A percentile compares a stretch with the other conserved stretches of the same genome.
Evolutionary conservation across 1,140 invertebrate species (phyloP).

Genomic region (Aphelinus atriplicis): DNA sequence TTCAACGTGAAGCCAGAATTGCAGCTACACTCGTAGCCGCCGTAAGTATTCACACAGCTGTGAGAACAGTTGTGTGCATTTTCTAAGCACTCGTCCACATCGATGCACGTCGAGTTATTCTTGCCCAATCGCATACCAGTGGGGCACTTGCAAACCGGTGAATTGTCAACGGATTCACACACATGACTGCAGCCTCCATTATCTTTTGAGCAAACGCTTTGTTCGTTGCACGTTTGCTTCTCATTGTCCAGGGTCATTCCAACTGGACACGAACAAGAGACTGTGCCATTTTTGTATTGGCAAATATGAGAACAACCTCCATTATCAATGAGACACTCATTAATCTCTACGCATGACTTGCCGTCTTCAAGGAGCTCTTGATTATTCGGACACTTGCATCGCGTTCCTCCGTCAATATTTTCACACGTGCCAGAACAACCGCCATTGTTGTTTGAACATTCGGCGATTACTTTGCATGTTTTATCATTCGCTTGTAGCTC

Average conservation of each 20-base stretch:
- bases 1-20: conserved; percentile 73
- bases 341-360: conserved; percentile 68
- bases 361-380: conserved; percentile 62
- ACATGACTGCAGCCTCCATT: conserved; percentile 66
- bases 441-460: conserved; percentile 68
- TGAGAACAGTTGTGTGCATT: conserved; percentile 64
- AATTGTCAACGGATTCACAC: conserved; percentile 44
- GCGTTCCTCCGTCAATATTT: conserved; percentile 67
- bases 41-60: conserved; percentile 77
- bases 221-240: conserved; percentile 36
- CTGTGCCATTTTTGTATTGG: conserved; percentile 60
- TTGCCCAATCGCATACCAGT: conserved; percentile 49
- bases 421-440: conserved; percentile 69
- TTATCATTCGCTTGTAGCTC: conserved; percentile 60
- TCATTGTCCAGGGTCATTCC: conserved; percentile 74
- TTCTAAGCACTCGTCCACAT: conserved; percentile 70
- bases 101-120: conserved; percentile 53
- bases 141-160: conserved; percentile 65
- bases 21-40: conserved; percentile 80
- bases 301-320: conserved; percentile 68
- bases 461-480: conserved; percentile 71
- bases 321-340: conserved; percentile 70
- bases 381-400: conserved; percentile 69
- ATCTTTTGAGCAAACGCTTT: conserved; percentile 65
- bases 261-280: conserved; percentile 72